Conservation (phyloP, 2,888 invertebrate species). For the Hymenopus coronatus region DNA sequence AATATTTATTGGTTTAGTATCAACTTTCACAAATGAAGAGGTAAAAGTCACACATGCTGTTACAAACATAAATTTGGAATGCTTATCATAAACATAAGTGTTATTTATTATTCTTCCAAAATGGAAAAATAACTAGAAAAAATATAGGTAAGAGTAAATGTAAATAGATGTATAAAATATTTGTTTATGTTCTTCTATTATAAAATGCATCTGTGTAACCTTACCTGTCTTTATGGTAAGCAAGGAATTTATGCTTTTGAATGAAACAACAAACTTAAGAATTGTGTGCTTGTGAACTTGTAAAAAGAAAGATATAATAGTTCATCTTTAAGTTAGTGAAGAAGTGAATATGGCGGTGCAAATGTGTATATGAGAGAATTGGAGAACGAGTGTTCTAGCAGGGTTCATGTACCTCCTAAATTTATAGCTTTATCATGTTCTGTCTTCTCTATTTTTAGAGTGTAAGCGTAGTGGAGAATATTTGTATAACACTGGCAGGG, state of each 20-base stretch:
- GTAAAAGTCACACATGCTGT: no score
- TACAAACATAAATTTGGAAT: no score
- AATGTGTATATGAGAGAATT: neutral
- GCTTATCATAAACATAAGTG: no score
- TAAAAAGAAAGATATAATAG: neutral
- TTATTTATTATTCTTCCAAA: no score
- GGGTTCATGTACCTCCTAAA: neutral
- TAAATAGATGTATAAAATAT: no score
- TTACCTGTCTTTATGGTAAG: neutral
- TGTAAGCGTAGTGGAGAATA: neutral
- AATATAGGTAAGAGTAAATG: no score
- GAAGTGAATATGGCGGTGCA: neutral
- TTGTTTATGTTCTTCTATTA: no score
- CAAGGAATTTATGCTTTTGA: neutral
- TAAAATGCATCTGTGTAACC: no score
- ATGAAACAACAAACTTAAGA: neutral
- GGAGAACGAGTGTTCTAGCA: neutral
- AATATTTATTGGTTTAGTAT: no score
- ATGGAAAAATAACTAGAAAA: no score
- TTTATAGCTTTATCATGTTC: neutral
- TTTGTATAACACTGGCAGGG: neutral
- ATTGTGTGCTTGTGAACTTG: neutral
- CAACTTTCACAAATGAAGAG: no score
- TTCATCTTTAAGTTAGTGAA: neutral
- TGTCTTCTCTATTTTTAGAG: neutral